Conservation (phyloP, 2,113 vertebrate genomes). For the Sinosuthora webbiana region DNA sequence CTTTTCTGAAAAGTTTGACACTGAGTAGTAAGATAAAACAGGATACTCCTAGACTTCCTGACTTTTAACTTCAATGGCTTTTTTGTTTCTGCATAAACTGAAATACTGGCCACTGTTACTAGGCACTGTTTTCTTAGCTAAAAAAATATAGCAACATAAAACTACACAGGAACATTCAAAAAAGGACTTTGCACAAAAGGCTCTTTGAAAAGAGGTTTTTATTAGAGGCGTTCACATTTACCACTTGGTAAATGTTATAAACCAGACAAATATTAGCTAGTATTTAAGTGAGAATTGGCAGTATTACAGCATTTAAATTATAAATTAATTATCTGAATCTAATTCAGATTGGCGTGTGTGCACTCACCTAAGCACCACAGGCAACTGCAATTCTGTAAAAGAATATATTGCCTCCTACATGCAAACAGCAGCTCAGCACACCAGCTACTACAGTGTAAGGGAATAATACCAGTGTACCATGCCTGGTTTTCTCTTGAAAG, state of each 20-base stretch:
- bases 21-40: neutral
- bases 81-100: neutral
- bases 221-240: neutral
- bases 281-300: neutral
- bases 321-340: neutral
- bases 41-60: neutral
- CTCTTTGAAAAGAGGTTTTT: neutral
- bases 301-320: neutral
- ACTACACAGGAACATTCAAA: neutral
- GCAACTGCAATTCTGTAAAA: neutral
- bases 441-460: rapidly evolving
- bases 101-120: neutral
- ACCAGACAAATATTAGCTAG: neutral
- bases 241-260: neutral
- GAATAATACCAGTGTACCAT: neutral
- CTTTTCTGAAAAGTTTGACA: neutral
- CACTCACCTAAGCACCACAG: neutral
- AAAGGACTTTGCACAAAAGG: neutral
- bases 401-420: neutral
- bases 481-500: neutral
- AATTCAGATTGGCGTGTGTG: neutral
- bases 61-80: neutral
- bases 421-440: neutral
- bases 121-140: neutral
- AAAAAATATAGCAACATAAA: neutral